Conservation (phyloP, 2,888 invertebrate genomes). For the Ceraclea dissimilis region DNA sequence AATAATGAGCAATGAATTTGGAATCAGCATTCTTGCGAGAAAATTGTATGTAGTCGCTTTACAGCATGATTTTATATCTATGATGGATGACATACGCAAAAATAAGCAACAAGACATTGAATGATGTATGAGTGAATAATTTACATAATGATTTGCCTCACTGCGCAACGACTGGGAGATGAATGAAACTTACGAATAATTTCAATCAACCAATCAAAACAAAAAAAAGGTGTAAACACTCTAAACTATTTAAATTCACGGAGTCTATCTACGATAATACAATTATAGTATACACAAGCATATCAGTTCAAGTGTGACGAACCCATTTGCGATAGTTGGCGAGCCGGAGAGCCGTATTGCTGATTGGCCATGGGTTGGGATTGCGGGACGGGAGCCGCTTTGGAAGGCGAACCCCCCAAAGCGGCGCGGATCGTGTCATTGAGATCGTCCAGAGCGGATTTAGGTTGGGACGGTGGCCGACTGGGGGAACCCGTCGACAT, state of each 20-base stretch:
- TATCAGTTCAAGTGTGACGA: slow-evolving; percentile 24
- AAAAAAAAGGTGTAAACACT: no score
- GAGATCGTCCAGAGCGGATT: slow-evolving; percentile 61
- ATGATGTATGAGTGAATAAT: no score
- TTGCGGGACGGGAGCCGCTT: slow-evolving; percentile 28
- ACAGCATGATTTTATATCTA: no score
- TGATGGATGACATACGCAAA: no score
- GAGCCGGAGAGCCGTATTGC: slow-evolving; percentile 39
- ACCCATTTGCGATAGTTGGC: slow-evolving; percentile 46
- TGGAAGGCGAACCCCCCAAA: slow-evolving; percentile 55
- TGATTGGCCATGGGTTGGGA: slow-evolving; percentile 30
- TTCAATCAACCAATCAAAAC: no score
- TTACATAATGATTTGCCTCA: no score
- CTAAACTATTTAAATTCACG: neutral
- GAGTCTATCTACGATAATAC: neutral
- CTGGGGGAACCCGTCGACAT: slow-evolving; percentile 39
- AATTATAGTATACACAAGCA: slow-evolving; percentile 5
- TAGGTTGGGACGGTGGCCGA: slow-evolving; percentile 48
- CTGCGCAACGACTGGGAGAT: no score
- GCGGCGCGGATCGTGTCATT: slow-evolving; percentile 63
- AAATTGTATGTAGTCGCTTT: no score
- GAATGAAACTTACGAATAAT: no score
- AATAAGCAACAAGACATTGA: no score
- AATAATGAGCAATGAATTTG: no score
- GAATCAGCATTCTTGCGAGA: no score